phyloP scores from a whole-genome alignment of 2,113 vertebrate species.

The Xyliphius kryptos region DNA sequence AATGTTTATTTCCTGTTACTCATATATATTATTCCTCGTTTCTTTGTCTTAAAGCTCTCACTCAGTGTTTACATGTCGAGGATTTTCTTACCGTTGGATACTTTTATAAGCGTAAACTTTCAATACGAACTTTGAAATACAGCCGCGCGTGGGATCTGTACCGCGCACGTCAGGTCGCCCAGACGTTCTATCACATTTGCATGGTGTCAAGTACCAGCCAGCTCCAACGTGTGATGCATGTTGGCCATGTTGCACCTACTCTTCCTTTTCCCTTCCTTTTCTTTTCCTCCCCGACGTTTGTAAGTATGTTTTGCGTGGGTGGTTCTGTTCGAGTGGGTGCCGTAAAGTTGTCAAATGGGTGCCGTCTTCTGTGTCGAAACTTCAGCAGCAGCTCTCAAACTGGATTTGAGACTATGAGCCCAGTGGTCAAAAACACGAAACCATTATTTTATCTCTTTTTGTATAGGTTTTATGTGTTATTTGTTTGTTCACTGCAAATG shows the following conservation, averaged over 20 bases:
- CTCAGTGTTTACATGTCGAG: slow-evolving; percentile 88
- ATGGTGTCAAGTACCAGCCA: slow-evolving; percentile 55
- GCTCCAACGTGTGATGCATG: slow-evolving; percentile 38
- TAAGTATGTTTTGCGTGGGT: slow-evolving; percentile 39
- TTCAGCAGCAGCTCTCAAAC: slow-evolving; percentile 63
- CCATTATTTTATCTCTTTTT: slow-evolving; percentile 46
- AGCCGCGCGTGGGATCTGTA: slow-evolving; percentile 62
- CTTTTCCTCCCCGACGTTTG: slow-evolving; percentile 12
- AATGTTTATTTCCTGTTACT: slow-evolving; percentile 66
- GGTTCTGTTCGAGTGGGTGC: slow-evolving; percentile 40
- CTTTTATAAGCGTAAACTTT: slow-evolving; percentile 83
- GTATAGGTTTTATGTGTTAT: no score
- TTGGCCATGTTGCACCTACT: slow-evolving; percentile 24
- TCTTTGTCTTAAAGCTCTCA: slow-evolving; percentile 37
- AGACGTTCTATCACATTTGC: slow-evolving; percentile 62
- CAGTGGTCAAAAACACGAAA: slow-evolving; percentile 71
- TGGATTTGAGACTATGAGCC: slow-evolving; percentile 62
- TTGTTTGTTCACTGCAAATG: slow-evolving; percentile 27
- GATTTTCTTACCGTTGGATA: slow-evolving; percentile 87
- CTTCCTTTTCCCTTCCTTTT: background rate
- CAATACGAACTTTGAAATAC: slow-evolving; percentile 75
- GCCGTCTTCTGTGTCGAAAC: slow-evolving; percentile 46
- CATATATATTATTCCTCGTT: slow-evolving; percentile 54
- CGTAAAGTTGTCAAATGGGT: slow-evolving; percentile 28
- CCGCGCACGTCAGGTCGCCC: slow-evolving; percentile 63